phyloP scores from a whole-genome alignment of 2,113 vertebrate species.

The Neopipo cinnamomea region DNA sequence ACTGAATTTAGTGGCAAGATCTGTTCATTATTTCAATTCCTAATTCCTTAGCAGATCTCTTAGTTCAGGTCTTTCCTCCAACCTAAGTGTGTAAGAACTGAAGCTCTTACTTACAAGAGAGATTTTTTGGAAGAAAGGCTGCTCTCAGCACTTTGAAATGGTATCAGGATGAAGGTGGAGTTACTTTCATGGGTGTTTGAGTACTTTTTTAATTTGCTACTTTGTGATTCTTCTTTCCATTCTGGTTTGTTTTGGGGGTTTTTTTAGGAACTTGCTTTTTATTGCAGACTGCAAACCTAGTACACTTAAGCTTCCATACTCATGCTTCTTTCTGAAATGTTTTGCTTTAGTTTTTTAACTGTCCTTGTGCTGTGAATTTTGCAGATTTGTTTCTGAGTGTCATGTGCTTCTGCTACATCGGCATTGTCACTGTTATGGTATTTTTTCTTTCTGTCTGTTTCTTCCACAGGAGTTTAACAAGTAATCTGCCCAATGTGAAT shows the following conservation, averaged over 20 bases:
- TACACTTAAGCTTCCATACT: conserved; percentile 55
- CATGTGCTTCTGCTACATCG: conserved; percentile 91
- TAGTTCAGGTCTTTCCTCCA: neutral
- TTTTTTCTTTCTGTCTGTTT: conserved; percentile 99
- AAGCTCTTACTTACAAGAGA: neutral
- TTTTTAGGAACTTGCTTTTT: conserved; percentile 27
- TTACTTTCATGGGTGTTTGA: conserved; percentile 23
- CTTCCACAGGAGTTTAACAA: conserved; percentile 95
- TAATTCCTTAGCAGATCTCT: neutral
- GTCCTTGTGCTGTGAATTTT: conserved; percentile 72
- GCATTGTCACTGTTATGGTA: conserved; percentile 98
- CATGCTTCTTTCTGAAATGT: conserved; percentile 72
- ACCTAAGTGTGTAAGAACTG: neutral
- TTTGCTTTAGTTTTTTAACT: conserved; percentile 67
- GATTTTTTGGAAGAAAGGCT: neutral
- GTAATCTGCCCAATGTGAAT: conserved; percentile 99
- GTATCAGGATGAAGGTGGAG: conserved; percentile 23
- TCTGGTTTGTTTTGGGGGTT: neutral
- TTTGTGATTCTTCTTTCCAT: conserved; percentile 32
- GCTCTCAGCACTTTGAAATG: conserved; percentile 59
- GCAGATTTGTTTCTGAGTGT: conserved; percentile 78
- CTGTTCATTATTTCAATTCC: neutral
- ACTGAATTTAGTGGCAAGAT: neutral
- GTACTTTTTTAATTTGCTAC: conserved; percentile 40
- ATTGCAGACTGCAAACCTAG: conserved; percentile 1